These are phyloP conservation scores for Semicossyphus pulcher DNA, from an alignment of 2,113 vertebrate species.

Conservation along the genomic window DNA sequence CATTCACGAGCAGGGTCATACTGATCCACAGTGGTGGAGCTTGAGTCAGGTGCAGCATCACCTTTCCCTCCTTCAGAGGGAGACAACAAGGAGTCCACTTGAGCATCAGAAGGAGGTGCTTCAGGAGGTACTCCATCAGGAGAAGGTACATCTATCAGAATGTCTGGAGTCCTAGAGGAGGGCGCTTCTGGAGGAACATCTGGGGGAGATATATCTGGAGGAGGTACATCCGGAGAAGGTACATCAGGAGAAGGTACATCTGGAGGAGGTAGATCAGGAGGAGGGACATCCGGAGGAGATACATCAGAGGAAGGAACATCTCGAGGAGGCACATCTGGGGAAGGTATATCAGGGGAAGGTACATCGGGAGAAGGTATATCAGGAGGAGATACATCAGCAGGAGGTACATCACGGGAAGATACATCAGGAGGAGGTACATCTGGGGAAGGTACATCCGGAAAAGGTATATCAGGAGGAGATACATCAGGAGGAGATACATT, in stretches of 20 bases:
- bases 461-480: constrained; percentile 6
- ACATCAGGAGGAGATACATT: not conserved
- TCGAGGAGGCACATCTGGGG: not conserved
- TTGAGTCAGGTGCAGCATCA: constrained; percentile 13
- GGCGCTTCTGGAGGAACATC: not conserved
- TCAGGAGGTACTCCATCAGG: constrained; percentile 10
- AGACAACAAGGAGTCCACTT: constrained; percentile 13
- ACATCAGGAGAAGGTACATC: not conserved
- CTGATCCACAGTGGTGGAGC: not conserved
- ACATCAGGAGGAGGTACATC: not conserved
- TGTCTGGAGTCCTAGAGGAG: constrained; percentile 6
- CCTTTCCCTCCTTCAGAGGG: constrained; percentile 21
- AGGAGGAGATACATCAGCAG: not conserved
- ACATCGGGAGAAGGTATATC: not conserved
- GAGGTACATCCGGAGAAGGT: not conserved
- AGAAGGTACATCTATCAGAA: not conserved
- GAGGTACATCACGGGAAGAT: not conserved
- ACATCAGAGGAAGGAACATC: not conserved
- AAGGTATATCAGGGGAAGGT: not conserved
- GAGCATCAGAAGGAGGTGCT: constrained; percentile 12
- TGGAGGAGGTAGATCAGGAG: not conserved
- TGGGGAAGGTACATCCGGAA: not conserved
- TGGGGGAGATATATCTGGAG: not conserved
- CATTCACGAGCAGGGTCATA: constrained; percentile 26
- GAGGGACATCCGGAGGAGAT: not conserved